Conservation (phyloP, 23 tunicate genomes). For the Corella eumyota region DNA sequence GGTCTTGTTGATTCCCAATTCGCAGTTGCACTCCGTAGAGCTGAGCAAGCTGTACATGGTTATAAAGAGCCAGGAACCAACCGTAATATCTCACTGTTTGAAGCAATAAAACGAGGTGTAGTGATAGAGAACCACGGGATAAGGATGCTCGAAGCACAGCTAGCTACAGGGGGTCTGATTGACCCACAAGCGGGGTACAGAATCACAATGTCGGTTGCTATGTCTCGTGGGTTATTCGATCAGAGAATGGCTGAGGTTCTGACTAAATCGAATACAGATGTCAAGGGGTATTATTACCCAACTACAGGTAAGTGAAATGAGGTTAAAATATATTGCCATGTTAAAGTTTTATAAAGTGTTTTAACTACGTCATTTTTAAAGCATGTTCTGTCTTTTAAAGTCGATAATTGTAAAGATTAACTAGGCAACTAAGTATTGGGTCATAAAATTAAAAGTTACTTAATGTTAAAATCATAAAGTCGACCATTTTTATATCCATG, state of each 20-base stretch:
- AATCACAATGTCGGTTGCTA: conserved; percentile 62
- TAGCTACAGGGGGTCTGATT: conserved; percentile 91
- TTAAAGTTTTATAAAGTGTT: not conserved
- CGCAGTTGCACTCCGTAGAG: conserved; percentile 25
- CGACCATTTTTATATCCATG: too few species aligned
- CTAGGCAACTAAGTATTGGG: too few species aligned
- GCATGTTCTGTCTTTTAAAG: too few species aligned
- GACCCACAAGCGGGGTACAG: conserved; percentile 92
- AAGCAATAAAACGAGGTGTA: conserved; percentile 64
- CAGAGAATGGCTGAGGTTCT: conserved; percentile 54
- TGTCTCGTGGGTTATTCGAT: conserved; percentile 50
- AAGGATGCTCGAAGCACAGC: conserved; percentile 85
- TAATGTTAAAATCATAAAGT: too few species aligned
- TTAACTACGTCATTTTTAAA: not conserved
- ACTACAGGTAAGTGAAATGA: conserved; percentile 46
- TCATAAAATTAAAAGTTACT: too few species aligned
- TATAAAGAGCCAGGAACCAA: conserved; percentile 46
- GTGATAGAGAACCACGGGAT: conserved; percentile 86
- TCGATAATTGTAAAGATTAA: too few species aligned
- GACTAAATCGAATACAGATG: conserved; percentile 23
- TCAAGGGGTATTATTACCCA: conserved; percentile 86
- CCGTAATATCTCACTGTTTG: conserved; percentile 48
- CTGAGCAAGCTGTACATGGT: conserved; percentile 78
- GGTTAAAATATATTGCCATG: not conserved
- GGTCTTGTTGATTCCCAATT: conserved; percentile 49